A percentile compares a stretch with the other conserved stretches of the same genome.
Conservation (phyloP, 2,888 invertebrate species). For the Melikaiella ostensackeni region DNA sequence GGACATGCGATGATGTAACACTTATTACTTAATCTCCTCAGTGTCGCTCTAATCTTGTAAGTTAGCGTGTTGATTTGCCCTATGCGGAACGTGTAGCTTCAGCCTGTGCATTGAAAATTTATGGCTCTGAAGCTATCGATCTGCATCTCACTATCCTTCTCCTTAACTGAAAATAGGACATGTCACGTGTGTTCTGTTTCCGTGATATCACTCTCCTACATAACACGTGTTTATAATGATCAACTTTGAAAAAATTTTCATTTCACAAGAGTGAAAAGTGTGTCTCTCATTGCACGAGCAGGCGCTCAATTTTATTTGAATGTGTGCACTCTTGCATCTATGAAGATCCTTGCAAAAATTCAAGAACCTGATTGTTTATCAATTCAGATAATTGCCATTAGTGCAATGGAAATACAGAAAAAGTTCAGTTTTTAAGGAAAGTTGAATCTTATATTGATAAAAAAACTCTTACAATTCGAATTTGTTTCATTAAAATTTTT, state of each 20-base stretch:
- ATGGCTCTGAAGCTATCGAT: slow-evolving; percentile 36
- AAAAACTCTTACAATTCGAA: too few species aligned
- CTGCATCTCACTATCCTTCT: slow-evolving; percentile 32
- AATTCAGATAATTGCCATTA: not conserved
- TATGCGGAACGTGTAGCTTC: slow-evolving; percentile 37
- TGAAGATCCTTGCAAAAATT: not conserved
- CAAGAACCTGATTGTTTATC: not conserved
- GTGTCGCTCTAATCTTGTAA: slow-evolving; percentile 33
- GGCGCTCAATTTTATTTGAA: not conserved
- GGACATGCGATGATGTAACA: slow-evolving; percentile 12
- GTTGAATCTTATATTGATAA: too few species aligned
- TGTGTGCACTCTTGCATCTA: not conserved
- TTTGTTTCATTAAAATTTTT: too few species aligned
- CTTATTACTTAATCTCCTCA: slow-evolving; percentile 29
- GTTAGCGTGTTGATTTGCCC: slow-evolving; percentile 31
- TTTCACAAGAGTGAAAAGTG: not conserved
- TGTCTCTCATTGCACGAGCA: not conserved
- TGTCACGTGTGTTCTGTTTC: slow-evolving; percentile 30
- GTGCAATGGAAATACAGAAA: too few species aligned
- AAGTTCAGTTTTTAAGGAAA: too few species aligned
- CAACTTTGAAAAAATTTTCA: not conserved
- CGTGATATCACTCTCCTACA: slow-evolving; percentile 21
- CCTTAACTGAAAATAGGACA: slow-evolving; percentile 36
- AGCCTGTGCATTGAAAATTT: slow-evolving; percentile 29
- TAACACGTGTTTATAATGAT: slow-evolving; percentile 33